Percentiles rank a stretch among this genome's conserved stretches.
phyloP scores from a whole-genome alignment of 2,888 invertebrate species.

The Bugula neritina region DNA sequence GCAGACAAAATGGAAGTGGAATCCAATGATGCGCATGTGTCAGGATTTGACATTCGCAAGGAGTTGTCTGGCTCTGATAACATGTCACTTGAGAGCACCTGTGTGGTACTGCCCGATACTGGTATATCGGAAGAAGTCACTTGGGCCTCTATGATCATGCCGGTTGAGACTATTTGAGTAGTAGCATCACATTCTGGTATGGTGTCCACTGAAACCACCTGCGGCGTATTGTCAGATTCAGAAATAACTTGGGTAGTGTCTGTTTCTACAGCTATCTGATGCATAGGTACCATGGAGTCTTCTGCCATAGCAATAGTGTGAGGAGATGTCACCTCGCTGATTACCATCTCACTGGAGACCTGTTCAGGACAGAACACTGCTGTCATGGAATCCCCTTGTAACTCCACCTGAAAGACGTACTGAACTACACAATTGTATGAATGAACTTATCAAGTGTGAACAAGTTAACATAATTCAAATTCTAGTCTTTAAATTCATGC shows the following conservation, averaged over 20 bases:
- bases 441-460: no score
- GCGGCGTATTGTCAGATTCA: background rate
- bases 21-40: no score
- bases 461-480: no score
- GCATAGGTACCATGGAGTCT: background rate
- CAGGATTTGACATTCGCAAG: no score
- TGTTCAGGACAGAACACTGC: background rate
- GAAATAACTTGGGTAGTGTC: background rate
- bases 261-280: background rate
- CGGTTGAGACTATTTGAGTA: background rate
- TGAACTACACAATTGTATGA: no score
- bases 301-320: background rate
- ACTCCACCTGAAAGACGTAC: slow-evolving; percentile 23
- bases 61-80: background rate
- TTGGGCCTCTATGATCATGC: background rate
- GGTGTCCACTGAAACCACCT: background rate
- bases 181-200: background rate
- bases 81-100: background rate
- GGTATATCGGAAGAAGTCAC: background rate
- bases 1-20: no score
- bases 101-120: background rate
- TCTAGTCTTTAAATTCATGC: no score
- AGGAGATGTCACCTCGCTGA: background rate
- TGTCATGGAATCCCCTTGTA: slow-evolving; percentile 1
- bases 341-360: background rate